Conservation (phyloP, 2,113 vertebrate species). For the Setophaga coronata region DNA sequence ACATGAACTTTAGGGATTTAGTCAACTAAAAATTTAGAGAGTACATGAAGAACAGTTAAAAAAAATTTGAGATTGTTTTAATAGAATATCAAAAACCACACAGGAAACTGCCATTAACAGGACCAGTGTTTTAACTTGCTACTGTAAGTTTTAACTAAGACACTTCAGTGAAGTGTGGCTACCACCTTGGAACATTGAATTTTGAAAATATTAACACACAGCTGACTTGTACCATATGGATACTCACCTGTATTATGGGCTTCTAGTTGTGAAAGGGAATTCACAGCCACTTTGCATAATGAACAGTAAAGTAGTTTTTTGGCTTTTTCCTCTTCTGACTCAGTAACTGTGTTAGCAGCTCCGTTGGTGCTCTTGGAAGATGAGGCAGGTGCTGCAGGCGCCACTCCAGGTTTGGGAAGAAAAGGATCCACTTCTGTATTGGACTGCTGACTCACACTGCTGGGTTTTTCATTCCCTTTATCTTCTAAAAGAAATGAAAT, state of each 20-base stretch:
- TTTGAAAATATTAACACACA: not conserved
- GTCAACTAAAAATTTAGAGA: not conserved
- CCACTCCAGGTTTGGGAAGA: constrained; percentile 66
- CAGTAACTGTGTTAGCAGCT: constrained; percentile 62
- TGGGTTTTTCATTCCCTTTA: constrained; percentile 70
- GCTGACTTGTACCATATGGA: not conserved
- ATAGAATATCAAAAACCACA: not conserved
- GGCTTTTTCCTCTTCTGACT: constrained; percentile 96
- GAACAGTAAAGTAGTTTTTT: constrained; percentile 98
- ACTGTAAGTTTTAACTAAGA: not conserved
- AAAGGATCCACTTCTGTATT: constrained; percentile 58
- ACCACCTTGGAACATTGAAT: not conserved
- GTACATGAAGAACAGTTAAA: not conserved
- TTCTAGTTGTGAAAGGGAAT: constrained; percentile 95
- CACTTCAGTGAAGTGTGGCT: not conserved
- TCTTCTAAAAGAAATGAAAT: constrained; percentile 70
- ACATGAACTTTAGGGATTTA: not conserved
- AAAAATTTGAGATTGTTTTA: not conserved
- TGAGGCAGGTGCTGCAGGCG: constrained; percentile 38
- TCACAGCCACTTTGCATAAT: constrained; percentile 98
- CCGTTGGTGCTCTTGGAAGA: constrained; percentile 75
- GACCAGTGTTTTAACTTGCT: not conserved
- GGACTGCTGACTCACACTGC: constrained; percentile 37
- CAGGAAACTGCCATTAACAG: not conserved
- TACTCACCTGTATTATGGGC: constrained; percentile 93